Evolutionary conservation across 2,797 vertebrate genomes (phyloP).

Genomic region (Dromococcyx pavoninus): DNA sequence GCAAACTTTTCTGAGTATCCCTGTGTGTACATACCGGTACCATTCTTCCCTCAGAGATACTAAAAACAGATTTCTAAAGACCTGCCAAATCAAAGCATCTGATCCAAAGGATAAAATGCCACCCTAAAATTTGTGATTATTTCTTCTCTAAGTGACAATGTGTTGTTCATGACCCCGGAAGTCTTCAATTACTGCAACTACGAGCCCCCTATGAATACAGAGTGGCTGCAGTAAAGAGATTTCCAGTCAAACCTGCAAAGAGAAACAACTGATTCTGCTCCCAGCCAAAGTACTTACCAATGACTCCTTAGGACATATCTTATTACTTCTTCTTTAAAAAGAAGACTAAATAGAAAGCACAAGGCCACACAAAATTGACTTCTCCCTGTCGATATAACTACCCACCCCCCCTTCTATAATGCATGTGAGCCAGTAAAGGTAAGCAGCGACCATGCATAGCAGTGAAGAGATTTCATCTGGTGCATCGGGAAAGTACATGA

Average conservation of each 20-base stretch:
- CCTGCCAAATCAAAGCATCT: not conserved
- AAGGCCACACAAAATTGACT: conserved; percentile 50
- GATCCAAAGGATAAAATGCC: not conserved
- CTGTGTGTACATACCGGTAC: not conserved
- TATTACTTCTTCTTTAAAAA: conserved; percentile 26
- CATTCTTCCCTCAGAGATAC: not conserved
- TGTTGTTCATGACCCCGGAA: not conserved
- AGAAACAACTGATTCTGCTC: conserved; percentile 9
- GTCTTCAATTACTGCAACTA: not conserved
- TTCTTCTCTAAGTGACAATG: not conserved
- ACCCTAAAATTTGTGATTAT: not conserved
- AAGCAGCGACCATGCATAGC: conserved; percentile 63
- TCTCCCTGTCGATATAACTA: conserved; percentile 7
- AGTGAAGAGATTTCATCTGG: conserved; percentile 41
- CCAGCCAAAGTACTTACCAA: not conserved
- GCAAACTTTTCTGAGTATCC: not conserved
- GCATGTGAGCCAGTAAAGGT: conserved; percentile 37
- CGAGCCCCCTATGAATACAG: not conserved
- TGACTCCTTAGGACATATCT: not conserved
- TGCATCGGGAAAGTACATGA: conserved; percentile 22
- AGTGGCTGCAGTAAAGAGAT: not conserved
- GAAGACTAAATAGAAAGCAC: conserved; percentile 58
- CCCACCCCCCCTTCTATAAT: conserved; percentile 15
- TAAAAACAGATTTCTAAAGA: not conserved
- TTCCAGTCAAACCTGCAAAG: conserved; percentile 23